These are phyloP conservation scores for Mustela lutreola DNA, from an alignment of 2,113 vertebrate species.

Conservation along the genomic window DNA sequence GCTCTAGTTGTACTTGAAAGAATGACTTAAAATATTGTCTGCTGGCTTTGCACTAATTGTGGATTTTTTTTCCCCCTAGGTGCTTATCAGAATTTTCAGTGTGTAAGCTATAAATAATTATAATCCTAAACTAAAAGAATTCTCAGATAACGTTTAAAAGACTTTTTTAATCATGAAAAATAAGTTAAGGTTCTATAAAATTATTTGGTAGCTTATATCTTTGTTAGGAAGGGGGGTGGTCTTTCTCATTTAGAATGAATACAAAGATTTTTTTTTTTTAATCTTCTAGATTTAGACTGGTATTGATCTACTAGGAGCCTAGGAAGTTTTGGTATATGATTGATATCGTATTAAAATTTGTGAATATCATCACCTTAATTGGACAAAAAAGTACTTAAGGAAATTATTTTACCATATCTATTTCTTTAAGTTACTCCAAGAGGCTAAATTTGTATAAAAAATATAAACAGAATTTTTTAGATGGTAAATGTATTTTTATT, in stretches of 20 bases:
- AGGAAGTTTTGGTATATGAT: background rate
- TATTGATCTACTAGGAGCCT: background rate
- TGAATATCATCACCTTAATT: constrained; percentile 37
- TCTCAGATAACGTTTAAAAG: constrained; percentile 48
- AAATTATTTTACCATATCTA: background rate
- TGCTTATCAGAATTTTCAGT: constrained; percentile 65
- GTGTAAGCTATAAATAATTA: constrained; percentile 66
- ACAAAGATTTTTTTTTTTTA: constrained; percentile 14
- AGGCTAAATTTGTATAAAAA: constrained; percentile 44
- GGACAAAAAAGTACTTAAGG: background rate
- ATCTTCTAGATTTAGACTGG: background rate
- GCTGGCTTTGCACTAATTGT: constrained; percentile 72
- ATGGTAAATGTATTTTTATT: constrained; percentile 56
- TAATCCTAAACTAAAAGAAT: constrained; percentile 65
- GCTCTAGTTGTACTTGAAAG: constrained; percentile 47
- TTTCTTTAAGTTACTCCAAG: constrained; percentile 48
- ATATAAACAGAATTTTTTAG: background rate
- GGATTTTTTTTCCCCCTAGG: constrained; percentile 59
- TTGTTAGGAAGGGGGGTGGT: background rate
- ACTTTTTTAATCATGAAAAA: constrained; percentile 23
- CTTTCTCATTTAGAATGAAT: constrained; percentile 51
- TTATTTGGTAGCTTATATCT: constrained; percentile 1
- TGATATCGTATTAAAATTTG: background rate
- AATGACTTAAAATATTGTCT: constrained; percentile 57
- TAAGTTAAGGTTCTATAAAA: background rate